Percentiles rank a stretch among this genome's conserved stretches.
These are phyloP conservation scores for Tyrophagus putrescentiae DNA, from an alignment of 1,140 invertebrate species.

Conservation along the genomic window DNA sequence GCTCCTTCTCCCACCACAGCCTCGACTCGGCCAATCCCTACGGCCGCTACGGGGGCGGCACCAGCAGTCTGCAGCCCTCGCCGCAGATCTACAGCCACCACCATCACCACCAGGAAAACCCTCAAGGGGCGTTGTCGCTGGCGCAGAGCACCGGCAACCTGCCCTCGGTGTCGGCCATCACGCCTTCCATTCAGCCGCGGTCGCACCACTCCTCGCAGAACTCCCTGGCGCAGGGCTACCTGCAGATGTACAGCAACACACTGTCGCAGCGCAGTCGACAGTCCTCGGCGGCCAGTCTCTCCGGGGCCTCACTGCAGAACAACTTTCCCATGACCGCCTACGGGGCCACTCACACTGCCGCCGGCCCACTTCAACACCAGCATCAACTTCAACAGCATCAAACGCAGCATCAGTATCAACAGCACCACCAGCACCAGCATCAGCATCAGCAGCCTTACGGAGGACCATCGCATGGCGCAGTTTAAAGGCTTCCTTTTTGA, in stretches of 20 bases:
- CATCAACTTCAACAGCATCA: neutral
- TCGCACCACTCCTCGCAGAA: constrained; percentile 12
- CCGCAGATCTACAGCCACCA: constrained; percentile 18
- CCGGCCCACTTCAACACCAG: too few relatives aligned
- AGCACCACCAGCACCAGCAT: neutral
- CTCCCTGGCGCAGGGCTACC: neutral
- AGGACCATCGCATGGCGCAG: too few relatives aligned
- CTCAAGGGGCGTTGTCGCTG: neutral
- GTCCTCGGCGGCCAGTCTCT: constrained; percentile 4
- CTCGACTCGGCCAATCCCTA: constrained; percentile 22
- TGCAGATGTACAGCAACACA: constrained; percentile 11
- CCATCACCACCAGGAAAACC: neutral
- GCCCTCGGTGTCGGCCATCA: neutral
- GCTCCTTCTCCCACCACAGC: constrained; percentile 22
- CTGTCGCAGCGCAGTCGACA: constrained; percentile 4
- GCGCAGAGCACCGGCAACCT: constrained; percentile 1
- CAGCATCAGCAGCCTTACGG: too few relatives aligned
- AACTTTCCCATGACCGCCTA: constrained; percentile 2
- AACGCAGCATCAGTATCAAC: neutral
- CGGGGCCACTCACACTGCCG: too few relatives aligned
- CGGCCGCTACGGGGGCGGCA: constrained; percentile 1
- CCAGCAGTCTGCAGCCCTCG: constrained; percentile 5
- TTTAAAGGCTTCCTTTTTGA: too few relatives aligned
- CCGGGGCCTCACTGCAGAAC: neutral
- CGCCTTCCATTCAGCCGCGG: neutral